A percentile compares a stretch with the other conserved stretches of the same genome.
These are phyloP conservation scores for Protobothrops mucrosquamatus DNA, from an alignment of 2,113 vertebrate genomes.

Conservation along the genomic window DNA sequence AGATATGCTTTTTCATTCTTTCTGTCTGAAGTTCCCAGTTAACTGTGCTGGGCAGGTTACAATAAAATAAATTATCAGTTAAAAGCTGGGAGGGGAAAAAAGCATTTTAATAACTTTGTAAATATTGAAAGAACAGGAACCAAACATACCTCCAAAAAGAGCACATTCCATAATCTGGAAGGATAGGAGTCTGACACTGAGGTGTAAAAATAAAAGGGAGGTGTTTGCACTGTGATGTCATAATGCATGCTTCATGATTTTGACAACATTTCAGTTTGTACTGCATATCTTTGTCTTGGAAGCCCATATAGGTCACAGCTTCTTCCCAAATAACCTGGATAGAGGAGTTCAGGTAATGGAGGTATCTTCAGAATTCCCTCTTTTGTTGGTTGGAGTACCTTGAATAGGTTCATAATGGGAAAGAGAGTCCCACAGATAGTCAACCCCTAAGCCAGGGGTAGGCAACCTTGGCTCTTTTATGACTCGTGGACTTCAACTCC, in stretches of 20 bases:
- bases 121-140: neutral
- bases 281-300: neutral
- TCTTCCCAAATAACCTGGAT: neutral
- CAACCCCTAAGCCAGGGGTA: neutral
- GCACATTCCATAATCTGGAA: neutral
- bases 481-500: no score
- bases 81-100: neutral
- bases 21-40: neutral
- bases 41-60: neutral
- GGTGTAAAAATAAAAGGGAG: neutral
- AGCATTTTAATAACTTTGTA: neutral
- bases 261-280: neutral
- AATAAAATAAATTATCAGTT: neutral
- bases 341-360: neutral
- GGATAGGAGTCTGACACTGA: neutral
- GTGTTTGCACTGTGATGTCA: neutral
- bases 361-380: neutral
- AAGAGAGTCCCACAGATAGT: neutral
- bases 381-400: neutral
- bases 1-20: neutral
- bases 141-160: neutral
- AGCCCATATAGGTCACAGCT: neutral
- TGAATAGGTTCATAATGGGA: neutral
- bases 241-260: neutral
- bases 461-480: no score